These are phyloP conservation scores for Andrena praecox DNA, from an alignment of 2,888 invertebrate species.

Conservation along the genomic window DNA sequence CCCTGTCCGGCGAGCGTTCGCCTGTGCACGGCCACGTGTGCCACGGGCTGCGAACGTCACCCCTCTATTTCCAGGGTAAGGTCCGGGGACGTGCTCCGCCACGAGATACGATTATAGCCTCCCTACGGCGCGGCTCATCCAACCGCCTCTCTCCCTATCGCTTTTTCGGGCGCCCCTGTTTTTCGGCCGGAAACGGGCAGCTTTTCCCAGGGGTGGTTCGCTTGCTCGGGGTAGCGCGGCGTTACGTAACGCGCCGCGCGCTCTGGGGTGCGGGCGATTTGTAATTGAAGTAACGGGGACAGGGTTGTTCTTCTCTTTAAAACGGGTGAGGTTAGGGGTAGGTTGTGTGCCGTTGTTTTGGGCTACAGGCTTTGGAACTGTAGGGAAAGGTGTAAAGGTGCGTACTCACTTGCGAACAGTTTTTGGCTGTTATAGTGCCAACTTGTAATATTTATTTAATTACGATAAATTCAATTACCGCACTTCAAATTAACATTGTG, in stretches of 20 bases:
- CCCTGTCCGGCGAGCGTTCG: too few species aligned
- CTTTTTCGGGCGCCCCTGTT: neutral
- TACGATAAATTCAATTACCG: too few species aligned
- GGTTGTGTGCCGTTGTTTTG: too few species aligned
- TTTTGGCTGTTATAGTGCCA: too few species aligned
- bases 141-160: neutral
- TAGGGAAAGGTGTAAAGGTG: too few species aligned
- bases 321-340: too few species aligned
- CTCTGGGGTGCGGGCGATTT: neutral
- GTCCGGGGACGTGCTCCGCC: conserved; percentile 11
- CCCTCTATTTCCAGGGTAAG: neutral
- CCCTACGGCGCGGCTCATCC: neutral
- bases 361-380: too few species aligned
- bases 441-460: too few species aligned
- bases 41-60: too few species aligned
- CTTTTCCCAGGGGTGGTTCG: neutral
- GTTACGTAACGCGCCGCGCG: conserved; percentile 15
- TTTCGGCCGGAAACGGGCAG: neutral
- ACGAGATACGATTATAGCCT: conserved; percentile 34
- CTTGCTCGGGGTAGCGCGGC: neutral
- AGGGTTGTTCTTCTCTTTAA: neutral
- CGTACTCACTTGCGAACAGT: too few species aligned
- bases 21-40: neutral
- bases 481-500: too few species aligned
- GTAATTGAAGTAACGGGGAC: neutral